Conservation (phyloP, 2,888 invertebrate genomes). For the Antitype chi region DNA sequence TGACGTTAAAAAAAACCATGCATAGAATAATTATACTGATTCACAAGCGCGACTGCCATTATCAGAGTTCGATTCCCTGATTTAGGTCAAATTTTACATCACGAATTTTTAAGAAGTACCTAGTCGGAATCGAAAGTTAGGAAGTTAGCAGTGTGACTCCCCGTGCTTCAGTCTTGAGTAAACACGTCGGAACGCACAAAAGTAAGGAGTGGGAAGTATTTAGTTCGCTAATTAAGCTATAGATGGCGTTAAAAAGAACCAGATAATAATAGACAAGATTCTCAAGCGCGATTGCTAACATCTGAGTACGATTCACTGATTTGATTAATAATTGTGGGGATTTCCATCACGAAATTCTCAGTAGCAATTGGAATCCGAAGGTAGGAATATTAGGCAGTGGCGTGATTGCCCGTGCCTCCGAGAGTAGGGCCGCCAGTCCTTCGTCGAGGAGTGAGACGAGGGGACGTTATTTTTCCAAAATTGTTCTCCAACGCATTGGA, state of each 20-base stretch:
- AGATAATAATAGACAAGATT: background rate
- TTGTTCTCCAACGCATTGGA: no score
- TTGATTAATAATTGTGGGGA: background rate
- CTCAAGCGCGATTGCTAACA: background rate
- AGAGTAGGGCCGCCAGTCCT: no score
- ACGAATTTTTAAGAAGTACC: background rate
- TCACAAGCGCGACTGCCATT: background rate
- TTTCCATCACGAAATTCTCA: no score
- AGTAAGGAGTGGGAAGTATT: background rate
- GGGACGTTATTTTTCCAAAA: no score
- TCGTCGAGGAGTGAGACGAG: no score
- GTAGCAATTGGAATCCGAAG: no score
- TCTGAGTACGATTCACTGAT: background rate
- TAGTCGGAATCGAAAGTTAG: background rate
- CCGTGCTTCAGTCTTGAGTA: background rate
- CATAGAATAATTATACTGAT: background rate
- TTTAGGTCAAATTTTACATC: background rate
- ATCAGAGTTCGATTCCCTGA: background rate
- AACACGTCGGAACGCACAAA: background rate
- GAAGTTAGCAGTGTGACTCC: no score
- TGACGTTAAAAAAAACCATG: background rate
- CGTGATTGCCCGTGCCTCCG: no score
- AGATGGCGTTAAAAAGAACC: conserved; percentile 13
- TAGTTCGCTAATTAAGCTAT: background rate
- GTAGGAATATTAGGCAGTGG: no score